Base-by-base conservation (phyloP, 23 tunicate genomes). In the Pegea sp. region DNA sequence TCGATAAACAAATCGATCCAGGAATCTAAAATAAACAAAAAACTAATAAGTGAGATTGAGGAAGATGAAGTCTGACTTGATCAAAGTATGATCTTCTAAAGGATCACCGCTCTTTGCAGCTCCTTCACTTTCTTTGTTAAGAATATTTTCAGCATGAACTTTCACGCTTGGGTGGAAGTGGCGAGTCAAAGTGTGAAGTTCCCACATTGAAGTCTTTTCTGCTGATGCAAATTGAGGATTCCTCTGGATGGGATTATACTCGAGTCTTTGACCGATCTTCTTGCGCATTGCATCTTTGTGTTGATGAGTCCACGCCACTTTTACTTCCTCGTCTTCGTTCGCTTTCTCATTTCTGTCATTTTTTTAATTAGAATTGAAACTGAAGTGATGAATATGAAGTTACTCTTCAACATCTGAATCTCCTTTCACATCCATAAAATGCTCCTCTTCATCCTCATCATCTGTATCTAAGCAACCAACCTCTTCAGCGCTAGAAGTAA, bases 1-100 rank as follows among this genome's bases (percentile, higher is more conserved):
- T n/a, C 93, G 80, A 58, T 81, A 81, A 24, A 71, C 80, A 62
- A 81, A 81, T 19, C 71, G 66, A 34, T 81, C 93, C 48, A 81
- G 53, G 62, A 81, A 81, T n/a, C n/a, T n/a, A n/a, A n/a, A n/a
- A n/a, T n/a, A n/a, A n/a, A n/a, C n/a, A 16, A 38, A 8, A 38
- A 38, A 38, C 11, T 11, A 11, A 38, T 11, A 38, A 11, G 16
- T 38, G 46, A 16, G 13, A 16, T 8, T 8, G 46, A 38, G 16
- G 46, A 55, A 24, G 11, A 11, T 22, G 52, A 6, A 22, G 3
- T 24, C 4, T 60, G 31, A 76, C 93, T 63, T 66, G 50, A 72
- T 72, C 1, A 72, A 34, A 33, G 93, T 81, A 53, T 59, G 67
- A 25, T 81, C 93, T 23, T 60, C 56, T 22, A 81, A 56, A 11